Percentiles rank a stretch among this genome's conserved stretches.
Evolutionary conservation across 2,888 invertebrate species (phyloP).

Genomic region (Caenorhabditis sp.): DNA sequence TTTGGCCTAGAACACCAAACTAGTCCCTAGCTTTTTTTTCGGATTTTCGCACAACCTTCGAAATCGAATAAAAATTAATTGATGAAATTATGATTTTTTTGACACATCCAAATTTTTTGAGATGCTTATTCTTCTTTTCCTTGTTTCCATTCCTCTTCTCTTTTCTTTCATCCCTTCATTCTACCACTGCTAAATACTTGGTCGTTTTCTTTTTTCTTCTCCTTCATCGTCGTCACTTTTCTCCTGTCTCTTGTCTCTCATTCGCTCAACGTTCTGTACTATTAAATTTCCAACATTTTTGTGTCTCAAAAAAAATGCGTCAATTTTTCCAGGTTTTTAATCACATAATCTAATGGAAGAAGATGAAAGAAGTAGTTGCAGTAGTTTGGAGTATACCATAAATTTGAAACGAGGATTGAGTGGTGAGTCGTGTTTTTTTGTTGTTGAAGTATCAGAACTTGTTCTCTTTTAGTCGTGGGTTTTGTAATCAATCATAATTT

Average conservation of each 20-base stretch:
- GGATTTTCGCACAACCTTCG: neutral
- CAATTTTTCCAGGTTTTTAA: neutral
- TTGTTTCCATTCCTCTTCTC: neutral
- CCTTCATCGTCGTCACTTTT: constrained; percentile 9
- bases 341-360: neutral
- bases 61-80: neutral
- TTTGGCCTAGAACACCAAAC: too few species aligned
- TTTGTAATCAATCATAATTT: too few species aligned
- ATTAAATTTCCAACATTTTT: neutral
- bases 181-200: constrained; percentile 14
- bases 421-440: constrained; percentile 1
- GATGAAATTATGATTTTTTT: neutral
- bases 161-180: neutral
- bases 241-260: neutral
- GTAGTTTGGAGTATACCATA: constrained; percentile 12
- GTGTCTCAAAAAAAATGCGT: neutral
- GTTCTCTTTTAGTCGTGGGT: too few species aligned
- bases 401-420: constrained; percentile 2
- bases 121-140: constrained; percentile 5
- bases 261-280: neutral
- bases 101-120: constrained; percentile 1
- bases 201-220: constrained; percentile 13
- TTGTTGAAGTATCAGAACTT: too few species aligned
- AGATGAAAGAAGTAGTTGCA: constrained; percentile 5
- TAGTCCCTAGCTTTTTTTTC: too few species aligned